Percentiles rank a stretch among this genome's conserved stretches.
Conservation (phyloP, 2,888 invertebrate genomes). For the Pseudeuparius sepicola region DNA sequence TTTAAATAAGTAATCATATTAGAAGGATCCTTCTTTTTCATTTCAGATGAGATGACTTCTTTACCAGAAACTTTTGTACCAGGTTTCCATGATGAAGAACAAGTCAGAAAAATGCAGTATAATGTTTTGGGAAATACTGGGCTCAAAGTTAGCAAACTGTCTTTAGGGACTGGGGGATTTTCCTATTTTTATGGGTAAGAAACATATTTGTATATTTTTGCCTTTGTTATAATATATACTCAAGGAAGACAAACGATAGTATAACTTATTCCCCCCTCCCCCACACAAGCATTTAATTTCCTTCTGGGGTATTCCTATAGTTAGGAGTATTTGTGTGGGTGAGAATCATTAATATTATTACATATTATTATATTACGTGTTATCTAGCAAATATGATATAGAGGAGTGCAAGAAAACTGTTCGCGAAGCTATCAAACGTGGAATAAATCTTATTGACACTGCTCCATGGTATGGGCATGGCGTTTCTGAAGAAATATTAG, state of each 20-base stretch:
- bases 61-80: constrained; percentile 53
- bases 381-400: constrained; percentile 53
- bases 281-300: no score
- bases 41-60: no score
- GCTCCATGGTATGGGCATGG: constrained; percentile 91
- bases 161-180: constrained; percentile 67
- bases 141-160: constrained; percentile 57
- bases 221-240: neutral
- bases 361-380: no score
- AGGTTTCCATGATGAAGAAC: constrained; percentile 52
- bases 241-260: no score
- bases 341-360: no score
- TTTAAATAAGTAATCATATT: no score
- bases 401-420: constrained; percentile 60
- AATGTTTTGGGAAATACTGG: constrained; percentile 63
- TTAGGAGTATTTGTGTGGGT: no score
- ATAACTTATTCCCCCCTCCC: no score
- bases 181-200: constrained; percentile 63
- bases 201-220: no score
- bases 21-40: no score
- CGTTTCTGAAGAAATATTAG: constrained; percentile 69
- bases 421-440: constrained; percentile 58
- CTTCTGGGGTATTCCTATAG: no score
- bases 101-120: constrained; percentile 61
- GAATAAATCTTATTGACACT: constrained; percentile 88